Conservation (phyloP, 2,113 vertebrate genomes). For the Ploceus nigricollis region DNA sequence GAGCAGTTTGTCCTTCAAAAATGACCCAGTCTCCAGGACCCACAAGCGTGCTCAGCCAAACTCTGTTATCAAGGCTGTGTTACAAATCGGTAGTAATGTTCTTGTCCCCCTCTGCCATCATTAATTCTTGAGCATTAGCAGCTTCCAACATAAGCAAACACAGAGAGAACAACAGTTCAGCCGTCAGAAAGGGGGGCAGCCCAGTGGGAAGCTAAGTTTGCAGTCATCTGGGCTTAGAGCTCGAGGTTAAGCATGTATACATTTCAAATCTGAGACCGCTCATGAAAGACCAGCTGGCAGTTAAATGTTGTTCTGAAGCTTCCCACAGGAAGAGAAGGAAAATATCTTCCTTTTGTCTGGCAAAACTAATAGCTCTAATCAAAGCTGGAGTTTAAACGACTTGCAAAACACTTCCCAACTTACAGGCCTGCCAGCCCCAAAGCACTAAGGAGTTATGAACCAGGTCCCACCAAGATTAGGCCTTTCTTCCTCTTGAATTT, state of each 20-base stretch:
- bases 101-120: background rate
- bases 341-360: constrained; percentile 43
- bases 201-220: constrained; percentile 14
- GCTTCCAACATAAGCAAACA: constrained; percentile 60
- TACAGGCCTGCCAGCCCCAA: background rate
- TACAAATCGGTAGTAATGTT: background rate
- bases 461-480: background rate
- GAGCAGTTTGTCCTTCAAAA: background rate
- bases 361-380: constrained; percentile 28
- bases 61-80: background rate
- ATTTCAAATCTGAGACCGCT: constrained; percentile 24
- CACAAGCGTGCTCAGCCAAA: background rate
- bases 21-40: background rate
- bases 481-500: background rate
- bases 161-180: constrained; percentile 38
- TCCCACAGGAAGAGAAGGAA: constrained; percentile 41
- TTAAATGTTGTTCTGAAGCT: constrained; percentile 30
- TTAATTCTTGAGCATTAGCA: constrained; percentile 25
- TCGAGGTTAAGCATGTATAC: constrained; percentile 37
- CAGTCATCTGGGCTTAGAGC: constrained; percentile 28
- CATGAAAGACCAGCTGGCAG: constrained; percentile 45
- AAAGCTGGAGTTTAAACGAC: background rate
- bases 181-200: background rate
- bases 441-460: background rate
- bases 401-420: background rate